These are phyloP conservation scores for Lampropteryx suffumata DNA, from an alignment of 2,888 invertebrate species.

Conservation along the genomic window DNA sequence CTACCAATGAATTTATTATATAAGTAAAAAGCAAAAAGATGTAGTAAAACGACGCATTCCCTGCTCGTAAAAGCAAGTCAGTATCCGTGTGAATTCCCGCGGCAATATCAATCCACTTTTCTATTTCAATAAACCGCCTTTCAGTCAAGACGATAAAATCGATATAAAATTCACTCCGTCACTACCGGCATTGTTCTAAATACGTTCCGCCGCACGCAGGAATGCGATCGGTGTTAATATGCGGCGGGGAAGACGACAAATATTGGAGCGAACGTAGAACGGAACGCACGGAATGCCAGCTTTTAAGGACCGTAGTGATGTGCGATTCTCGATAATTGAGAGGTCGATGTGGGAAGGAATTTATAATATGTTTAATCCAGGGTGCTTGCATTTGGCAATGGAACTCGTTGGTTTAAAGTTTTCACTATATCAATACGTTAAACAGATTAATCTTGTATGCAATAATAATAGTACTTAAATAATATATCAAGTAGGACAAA, in stretches of 20 bases:
- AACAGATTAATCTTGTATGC: no score
- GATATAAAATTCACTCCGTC: conserved; percentile 36
- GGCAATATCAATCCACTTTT: conserved; percentile 19
- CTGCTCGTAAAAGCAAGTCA: conserved; percentile 10
- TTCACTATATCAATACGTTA: no score
- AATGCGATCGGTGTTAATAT: conserved; percentile 55
- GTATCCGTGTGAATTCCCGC: conserved; percentile 4
- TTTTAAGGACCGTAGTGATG: conserved; percentile 51
- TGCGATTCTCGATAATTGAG: conserved; percentile 44
- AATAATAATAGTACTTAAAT: no score
- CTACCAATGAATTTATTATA: not conserved
- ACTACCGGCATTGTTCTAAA: conserved; percentile 40
- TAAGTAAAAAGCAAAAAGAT: conserved; percentile 12
- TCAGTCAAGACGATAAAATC: conserved; percentile 30
- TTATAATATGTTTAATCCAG: conserved; percentile 24
- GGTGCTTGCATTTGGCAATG: no score
- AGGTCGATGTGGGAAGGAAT: conserved; percentile 33
- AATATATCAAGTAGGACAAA: no score
- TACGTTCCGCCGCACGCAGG: conserved; percentile 38
- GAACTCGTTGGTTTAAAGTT: no score
- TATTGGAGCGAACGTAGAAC: conserved; percentile 51
- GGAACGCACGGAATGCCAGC: conserved; percentile 59
- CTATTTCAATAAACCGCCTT: conserved; percentile 33
- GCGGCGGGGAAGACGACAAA: conserved; percentile 53
- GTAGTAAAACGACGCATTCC: conserved; percentile 14